A percentile compares a stretch with the other conserved stretches of the same genome.
Conservation (phyloP, 2,113 vertebrate genomes). For the Ascaphus truei region DNA sequence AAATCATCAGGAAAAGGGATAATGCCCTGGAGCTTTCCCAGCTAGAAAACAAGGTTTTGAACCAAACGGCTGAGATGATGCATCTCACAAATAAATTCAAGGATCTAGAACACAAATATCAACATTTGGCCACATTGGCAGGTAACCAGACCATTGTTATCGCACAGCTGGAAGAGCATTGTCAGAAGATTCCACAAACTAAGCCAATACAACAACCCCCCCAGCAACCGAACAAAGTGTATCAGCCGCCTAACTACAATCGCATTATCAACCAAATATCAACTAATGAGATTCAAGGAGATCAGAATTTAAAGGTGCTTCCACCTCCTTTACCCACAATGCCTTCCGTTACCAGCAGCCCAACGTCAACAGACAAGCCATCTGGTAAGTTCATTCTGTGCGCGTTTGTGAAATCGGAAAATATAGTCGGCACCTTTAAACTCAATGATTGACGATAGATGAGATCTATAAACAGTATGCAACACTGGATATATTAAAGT, state of each 20-base stretch:
- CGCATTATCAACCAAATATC: slow-evolving; percentile 84
- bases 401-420: background rate
- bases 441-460: no score
- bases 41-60: slow-evolving; percentile 91
- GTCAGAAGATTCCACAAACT: slow-evolving; percentile 67
- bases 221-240: slow-evolving; percentile 46
- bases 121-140: slow-evolving; percentile 84
- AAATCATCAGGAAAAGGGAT: slow-evolving; percentile 96
- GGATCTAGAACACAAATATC: slow-evolving; percentile 95
- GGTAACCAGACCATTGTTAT: slow-evolving; percentile 90
- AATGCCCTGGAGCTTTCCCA: slow-evolving; percentile 92
- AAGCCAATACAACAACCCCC: slow-evolving; percentile 58
- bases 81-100: slow-evolving; percentile 90
- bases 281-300: slow-evolving; percentile 95
- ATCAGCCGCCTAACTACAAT: slow-evolving; percentile 65
- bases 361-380: slow-evolving; percentile 85
- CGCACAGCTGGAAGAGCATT: slow-evolving; percentile 85
- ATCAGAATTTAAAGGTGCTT: slow-evolving; percentile 85
- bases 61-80: slow-evolving; percentile 94
- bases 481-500: no score
- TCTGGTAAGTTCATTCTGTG: slow-evolving; percentile 78
- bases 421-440: no score
- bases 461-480: no score
- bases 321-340: slow-evolving; percentile 83
- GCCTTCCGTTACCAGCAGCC: slow-evolving; percentile 82